A percentile compares a stretch with the other conserved stretches of the same genome.
Evolutionary conservation across 2,888 invertebrate genomes (phyloP).

Genomic region (Eupeodes latifasciatus): DNA sequence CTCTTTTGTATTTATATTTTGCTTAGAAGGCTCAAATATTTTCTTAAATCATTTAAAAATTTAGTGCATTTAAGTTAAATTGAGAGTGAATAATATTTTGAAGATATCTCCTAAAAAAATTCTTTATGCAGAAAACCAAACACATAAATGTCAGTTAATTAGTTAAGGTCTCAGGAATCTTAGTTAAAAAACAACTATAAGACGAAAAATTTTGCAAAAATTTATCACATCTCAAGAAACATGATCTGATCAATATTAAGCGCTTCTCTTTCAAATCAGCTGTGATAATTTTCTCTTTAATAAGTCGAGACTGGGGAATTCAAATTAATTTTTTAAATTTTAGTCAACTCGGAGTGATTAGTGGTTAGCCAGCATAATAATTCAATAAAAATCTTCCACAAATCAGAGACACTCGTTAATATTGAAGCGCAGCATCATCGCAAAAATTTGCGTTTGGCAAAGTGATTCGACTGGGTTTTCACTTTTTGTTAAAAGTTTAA

Average conservation of each 20-base stretch:
- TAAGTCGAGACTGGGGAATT: not conserved
- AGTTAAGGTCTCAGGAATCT: too few species aligned
- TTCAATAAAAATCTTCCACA: not conserved
- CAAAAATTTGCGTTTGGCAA: conserved; percentile 8
- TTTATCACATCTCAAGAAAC: not conserved
- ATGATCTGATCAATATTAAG: not conserved
- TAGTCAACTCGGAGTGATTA: not conserved
- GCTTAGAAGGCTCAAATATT: too few species aligned
- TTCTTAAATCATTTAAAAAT: too few species aligned
- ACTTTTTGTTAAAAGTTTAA: conserved; percentile 2
- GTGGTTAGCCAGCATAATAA: not conserved
- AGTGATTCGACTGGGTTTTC: not conserved
- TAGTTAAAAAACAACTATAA: too few species aligned
- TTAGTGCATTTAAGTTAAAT: too few species aligned
- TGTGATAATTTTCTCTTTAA: not conserved
- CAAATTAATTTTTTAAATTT: not conserved
- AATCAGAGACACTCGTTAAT: not conserved
- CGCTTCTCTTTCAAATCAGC: not conserved
- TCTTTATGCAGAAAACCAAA: too few species aligned
- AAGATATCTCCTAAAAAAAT: too few species aligned
- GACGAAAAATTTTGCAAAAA: too few species aligned
- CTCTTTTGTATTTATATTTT: too few species aligned
- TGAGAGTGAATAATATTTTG: too few species aligned
- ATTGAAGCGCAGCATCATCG: conserved; percentile 20
- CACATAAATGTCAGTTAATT: too few species aligned